Base-by-base conservation (phyloP, 2,113 vertebrate species). In the Festucalex cinctus region DNA sequence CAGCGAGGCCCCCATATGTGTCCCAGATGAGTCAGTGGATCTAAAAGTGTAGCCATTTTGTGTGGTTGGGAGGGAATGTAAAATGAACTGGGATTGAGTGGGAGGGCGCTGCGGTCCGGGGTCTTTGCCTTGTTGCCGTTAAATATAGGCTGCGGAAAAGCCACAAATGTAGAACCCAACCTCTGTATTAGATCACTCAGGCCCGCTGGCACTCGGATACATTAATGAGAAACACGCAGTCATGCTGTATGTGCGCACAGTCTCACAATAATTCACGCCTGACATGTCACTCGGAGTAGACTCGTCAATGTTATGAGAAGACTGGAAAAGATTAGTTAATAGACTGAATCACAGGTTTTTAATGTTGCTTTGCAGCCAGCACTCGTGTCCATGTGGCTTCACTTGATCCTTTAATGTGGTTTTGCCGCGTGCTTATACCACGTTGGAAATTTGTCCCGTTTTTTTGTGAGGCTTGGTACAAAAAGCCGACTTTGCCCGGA, bases 81-180 rank as follows among this genome's bases (percentile, higher is more conserved):
- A 80, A 86, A 82, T 69, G 62, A 68, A 85, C 77, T 78, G 19
- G 16, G 79, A 84, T 75, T 78, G 83, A 78, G 74, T 68, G 68
- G 85, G 84, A 81, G 85, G 85, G 85, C 82, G 57, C 74, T 72
- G 83, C 74, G 87, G 86, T 90, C 76, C 74, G 5, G 71, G 82
- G 80, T 78, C 85, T 79, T 71, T 69, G 80, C 77, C 88, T 82
- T 88, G 87, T 86, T 82, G 75, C 77, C 70, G 77, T 81, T 88
- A 90, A 90, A 85, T 90, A 88, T 83, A 85, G 83, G 74, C 72
- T 83, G 69, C 79, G 85, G 82, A 85, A 86, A 88, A 73, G 74
- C 88, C 87, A 74, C 88, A 88, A 76, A 83, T 70, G 73, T 65
- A 83, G 72, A 71, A 68, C 70, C 77, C 72, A 48, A 77, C 83